Base-by-base conservation (phyloP, 2,113 vertebrate species). In the Pollachius pollachius region DNA sequence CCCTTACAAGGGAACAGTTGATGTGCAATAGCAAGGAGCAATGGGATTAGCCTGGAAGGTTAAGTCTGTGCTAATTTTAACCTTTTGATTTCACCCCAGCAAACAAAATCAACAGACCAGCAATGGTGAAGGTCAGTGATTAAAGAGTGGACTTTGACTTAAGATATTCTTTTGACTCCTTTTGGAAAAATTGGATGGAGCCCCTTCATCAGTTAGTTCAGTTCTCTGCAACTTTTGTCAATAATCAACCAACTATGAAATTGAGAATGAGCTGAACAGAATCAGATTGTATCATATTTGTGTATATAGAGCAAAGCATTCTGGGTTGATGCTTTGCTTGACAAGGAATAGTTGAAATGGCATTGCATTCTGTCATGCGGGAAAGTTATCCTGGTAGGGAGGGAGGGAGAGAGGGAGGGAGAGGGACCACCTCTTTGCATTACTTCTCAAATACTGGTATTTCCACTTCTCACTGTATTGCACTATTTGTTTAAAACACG, bases 31-130 rank as follows among this genome's bases (percentile, higher is more conserved):
- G 74, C 48, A 82, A 64, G 65, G 72, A 79, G 74, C 58, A 73
- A 70, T 73, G 65, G 87, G 89, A 90, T 92, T 92, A 92, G 74
- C 68, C 69, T 37, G 48, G 62, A 18, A 19, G n/a, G 71, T 70
- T 91, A 84, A 92, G 87, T 84, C 76, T 70, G 73, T 18, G 80
- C 90, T 91, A 91, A 89, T 89, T 90, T 86, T 89, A 91, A 87
- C 85, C 70, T 83, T 86, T 81, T 75, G 79, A 81, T 82, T 79
- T 82, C 57, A 74, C 59, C 71, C 57, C 72, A 83, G 48, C 54
- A 65, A 69, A 69, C 58, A 13, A 41, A 73, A 74, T 81, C 68
- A 80, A 80, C 64, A 80, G 4, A 48, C 8, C 41, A 48, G 12
- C 41, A 84, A 60, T 67, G 72, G 7, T 70, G 64, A 80, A 78